Evolutionary conservation across 2,113 vertebrate species (phyloP).

Genomic region (Andinoacara biseriatus): DNA sequence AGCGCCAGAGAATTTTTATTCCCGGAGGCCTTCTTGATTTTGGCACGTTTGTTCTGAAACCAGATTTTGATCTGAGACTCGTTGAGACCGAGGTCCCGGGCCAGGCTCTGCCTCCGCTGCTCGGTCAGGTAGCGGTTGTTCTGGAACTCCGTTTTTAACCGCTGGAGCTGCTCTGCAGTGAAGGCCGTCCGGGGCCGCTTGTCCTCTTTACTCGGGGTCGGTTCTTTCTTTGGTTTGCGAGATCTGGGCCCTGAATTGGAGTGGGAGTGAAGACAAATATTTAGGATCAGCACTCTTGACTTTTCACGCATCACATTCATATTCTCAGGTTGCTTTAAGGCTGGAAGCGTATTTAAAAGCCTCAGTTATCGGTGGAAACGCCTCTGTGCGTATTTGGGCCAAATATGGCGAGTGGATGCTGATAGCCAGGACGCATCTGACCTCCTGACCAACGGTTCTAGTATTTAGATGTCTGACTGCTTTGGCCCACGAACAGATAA

Average conservation of each 20-base stretch:
- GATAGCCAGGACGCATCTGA: not conserved
- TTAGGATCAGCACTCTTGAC: not conserved
- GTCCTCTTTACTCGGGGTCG: conserved; percentile 80
- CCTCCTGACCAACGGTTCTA: not conserved
- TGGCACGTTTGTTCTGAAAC: conserved; percentile 94
- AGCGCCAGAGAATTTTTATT: conserved; percentile 86
- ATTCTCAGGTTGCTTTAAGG: not conserved
- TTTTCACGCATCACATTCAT: not conserved
- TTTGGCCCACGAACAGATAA: no score
- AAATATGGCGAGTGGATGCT: not conserved
- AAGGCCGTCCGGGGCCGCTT: conserved; percentile 92
- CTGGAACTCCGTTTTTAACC: conserved; percentile 89
- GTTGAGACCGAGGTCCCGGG: conserved; percentile 88
- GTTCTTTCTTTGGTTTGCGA: conserved; percentile 86
- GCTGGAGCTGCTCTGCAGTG: conserved; percentile 88
- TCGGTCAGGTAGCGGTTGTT: conserved; percentile 90
- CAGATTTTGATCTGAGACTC: conserved; percentile 95
- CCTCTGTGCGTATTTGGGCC: not conserved
- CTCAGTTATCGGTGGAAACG: not conserved
- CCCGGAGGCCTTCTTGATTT: conserved; percentile 89
- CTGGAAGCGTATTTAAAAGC: not conserved
- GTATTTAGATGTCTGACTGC: not conserved
- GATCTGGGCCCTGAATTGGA: conserved; percentile 87
- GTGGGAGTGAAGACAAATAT: not conserved
- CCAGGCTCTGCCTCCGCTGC: conserved; percentile 86